A percentile compares a stretch with the other conserved stretches of the same genome.
These are phyloP conservation scores for Andrena bucephala DNA, from an alignment of 2,888 invertebrate species.

Conservation along the genomic window DNA sequence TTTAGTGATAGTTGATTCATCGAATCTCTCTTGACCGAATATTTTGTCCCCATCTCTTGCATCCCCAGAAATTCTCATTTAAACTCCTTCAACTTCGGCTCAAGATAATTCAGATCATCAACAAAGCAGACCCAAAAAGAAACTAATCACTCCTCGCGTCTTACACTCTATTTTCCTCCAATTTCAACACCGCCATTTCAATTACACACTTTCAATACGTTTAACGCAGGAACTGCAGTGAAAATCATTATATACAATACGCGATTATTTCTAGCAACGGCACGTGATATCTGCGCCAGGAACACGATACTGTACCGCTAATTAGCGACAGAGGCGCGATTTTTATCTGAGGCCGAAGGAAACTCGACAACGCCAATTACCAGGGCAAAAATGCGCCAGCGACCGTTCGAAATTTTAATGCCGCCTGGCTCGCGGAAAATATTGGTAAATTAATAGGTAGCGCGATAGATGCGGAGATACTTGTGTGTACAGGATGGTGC, in stretches of 20 bases:
- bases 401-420: slow-evolving; percentile 6
- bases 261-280: not conserved
- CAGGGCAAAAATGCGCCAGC: not conserved
- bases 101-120: too few relatives aligned
- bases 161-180: too few relatives aligned
- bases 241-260: not conserved
- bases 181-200: too few relatives aligned
- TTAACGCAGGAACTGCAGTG: not conserved
- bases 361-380: slow-evolving; percentile 1
- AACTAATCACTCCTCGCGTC: too few relatives aligned
- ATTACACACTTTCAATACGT: not conserved
- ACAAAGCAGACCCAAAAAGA: too few relatives aligned
- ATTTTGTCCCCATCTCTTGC: not conserved
- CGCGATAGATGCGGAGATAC: slow-evolving; percentile 18
- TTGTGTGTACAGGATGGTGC: slow-evolving; percentile 1
- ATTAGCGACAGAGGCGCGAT: slow-evolving; percentile 11
- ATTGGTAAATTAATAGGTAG: slow-evolving; percentile 21
- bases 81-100: too few relatives aligned
- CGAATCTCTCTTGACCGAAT: not conserved
- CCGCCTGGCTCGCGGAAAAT: not conserved
- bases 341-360: not conserved
- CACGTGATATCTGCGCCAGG: not conserved
- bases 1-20: not conserved
- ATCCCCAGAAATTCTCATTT: too few relatives aligned
- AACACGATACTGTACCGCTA: not conserved